Base-by-base conservation (phyloP, 2,888 invertebrate genomes). In the Eugnorisma glareosa region DNA sequence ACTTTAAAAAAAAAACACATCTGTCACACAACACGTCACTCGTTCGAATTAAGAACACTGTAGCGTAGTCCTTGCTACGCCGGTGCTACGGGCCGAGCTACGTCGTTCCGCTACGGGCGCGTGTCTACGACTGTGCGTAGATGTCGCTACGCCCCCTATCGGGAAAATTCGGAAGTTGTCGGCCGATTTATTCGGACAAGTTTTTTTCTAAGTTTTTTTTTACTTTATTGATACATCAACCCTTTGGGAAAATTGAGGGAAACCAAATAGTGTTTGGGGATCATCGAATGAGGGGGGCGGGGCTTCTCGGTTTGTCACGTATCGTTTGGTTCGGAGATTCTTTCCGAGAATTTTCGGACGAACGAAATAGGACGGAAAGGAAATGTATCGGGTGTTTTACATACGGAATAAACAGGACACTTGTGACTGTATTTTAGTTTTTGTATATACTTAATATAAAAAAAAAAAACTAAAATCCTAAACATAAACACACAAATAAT, bases 121-220 rank as follows among this genome's bases (percentile, higher is more conserved):
- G 86, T 73, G 66, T 77, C 89, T 88, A 89, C 89, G 89, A 92
- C 92, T 92, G 92, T 91, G 90, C 92, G 91, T 92, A 90, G 87
- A 73, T 57, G 73, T 71, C 18, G 75, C 77, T 48, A 69, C 90
- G 90, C 90, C 91, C 91, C 86, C 91, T 90, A 57, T 75, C 85
- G 88, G 83, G n/a, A 66, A 80, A 82, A 83, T 85, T 68, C 66
- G 45, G 86, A 90, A 92, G 85, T 88, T 89, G 85, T 81, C 74
- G 79, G 74, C 81, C 89, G 86, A 89, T 89, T 88, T 88, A 91
- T 89, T 83, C 81, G 51, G 79, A 76, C 84, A 89, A 89, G 85
- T 89, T 86, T 80, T 78, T 85, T 81, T 79, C 48, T 59, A 73
- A 69, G 63, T 74, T 81, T 81, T 79, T 77, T 83, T 86, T 88